phyloP scores from a whole-genome alignment of 1,140 invertebrate genomes.

The Monomorium pharaonis region DNA sequence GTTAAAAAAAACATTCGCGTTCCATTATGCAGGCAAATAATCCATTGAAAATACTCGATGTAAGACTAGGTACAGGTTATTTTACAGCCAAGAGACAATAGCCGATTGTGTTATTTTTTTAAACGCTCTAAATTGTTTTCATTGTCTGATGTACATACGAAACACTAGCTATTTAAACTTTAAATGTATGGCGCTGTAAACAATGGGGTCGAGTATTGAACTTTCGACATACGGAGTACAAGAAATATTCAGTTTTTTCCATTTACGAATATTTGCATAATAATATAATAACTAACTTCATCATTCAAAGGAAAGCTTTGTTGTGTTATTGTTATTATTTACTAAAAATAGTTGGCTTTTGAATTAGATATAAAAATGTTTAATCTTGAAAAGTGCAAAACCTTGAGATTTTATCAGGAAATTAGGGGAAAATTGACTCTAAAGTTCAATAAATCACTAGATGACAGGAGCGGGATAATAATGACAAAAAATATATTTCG shows the following conservation, averaged over 20 bases:
- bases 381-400: not conserved
- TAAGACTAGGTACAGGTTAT: not conserved
- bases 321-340: not conserved
- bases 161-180: not conserved
- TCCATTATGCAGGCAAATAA: constrained; percentile 21
- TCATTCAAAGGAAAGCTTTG: not conserved
- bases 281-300: not conserved
- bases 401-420: not conserved
- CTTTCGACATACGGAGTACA: not conserved
- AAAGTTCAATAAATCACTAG: not conserved
- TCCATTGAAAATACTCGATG: not conserved
- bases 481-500: not conserved
- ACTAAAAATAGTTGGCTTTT: not conserved
- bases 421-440: not conserved
- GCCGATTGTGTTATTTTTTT: not conserved
- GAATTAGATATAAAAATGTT: not conserved
- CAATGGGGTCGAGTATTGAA: not conserved
- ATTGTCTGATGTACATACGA: not conserved
- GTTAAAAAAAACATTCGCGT: constrained; percentile 29
- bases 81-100: not conserved
- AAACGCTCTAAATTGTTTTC: not conserved
- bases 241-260: not conserved
- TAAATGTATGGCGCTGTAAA: not conserved
- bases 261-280: not conserved
- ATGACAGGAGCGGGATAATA: not conserved